phyloP scores from a whole-genome alignment of 2,113 vertebrate species.

The Toxotes jaculatrix region DNA sequence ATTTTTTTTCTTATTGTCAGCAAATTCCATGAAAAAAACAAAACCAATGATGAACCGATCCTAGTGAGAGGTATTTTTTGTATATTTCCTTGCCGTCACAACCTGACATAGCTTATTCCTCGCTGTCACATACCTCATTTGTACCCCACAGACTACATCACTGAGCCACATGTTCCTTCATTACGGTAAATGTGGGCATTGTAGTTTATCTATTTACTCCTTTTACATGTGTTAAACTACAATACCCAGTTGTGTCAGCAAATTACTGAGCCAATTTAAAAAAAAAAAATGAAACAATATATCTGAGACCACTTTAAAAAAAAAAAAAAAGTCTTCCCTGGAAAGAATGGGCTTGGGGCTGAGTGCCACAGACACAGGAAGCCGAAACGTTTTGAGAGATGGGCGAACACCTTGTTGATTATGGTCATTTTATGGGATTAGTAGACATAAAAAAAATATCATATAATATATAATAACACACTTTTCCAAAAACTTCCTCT shows the following conservation, averaged over 20 bases:
- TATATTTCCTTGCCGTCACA: no score
- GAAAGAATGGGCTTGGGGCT: neutral
- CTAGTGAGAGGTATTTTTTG: no score
- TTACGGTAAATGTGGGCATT: neutral
- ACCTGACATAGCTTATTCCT: neutral
- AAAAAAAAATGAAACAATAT: neutral
- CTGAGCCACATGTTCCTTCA: neutral
- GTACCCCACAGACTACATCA: neutral
- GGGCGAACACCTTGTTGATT: slow-evolving; percentile 3
- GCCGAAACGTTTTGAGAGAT: neutral
- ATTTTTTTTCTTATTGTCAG: slow-evolving; percentile 3
- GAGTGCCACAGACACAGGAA: neutral
- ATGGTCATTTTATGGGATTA: slow-evolving; percentile 30
- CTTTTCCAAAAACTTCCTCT: neutral
- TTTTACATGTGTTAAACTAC: neutral
- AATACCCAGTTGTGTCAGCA: neutral
- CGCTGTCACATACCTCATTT: neutral
- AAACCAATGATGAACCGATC: neutral
- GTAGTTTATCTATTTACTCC: neutral
- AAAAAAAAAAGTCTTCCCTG: neutral
- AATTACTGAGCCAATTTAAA: neutral
- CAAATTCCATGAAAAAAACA: slow-evolving; percentile 2
- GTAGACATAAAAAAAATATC: neutral
- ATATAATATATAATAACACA: neutral
- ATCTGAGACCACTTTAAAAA: neutral